Base-by-base conservation (phyloP, 2,888 invertebrate species). In the Molorchus minor region DNA sequence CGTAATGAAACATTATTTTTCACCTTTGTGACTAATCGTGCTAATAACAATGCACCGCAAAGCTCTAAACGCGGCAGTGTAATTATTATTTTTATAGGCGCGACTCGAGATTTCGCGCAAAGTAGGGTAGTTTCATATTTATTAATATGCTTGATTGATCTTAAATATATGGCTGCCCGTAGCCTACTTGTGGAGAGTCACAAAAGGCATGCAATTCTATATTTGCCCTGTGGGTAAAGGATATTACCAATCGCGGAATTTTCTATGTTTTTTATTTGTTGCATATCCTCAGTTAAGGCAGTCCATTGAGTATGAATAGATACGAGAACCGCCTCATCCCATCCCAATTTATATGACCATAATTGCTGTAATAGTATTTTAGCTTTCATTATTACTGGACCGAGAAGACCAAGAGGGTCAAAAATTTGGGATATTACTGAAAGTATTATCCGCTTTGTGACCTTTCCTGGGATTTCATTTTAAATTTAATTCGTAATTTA, bases 321-420 rank as follows among this genome's bases (percentile, higher is more conserved):
- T 3, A 25, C 21, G 13, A 13, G 43, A 3, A 43, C n/a, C 0
- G 21, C 10, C 0, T 43, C 43, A 8, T 43, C 43, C 43, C 43
- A 43, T 12, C 25, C 25, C 3, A 43, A 13, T 3, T 21, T 43
- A 8, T 13, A 12, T 7, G 43, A 21, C 43, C 43, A 43, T 21
- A 43, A 21, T 12, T 43, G 43, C 25, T 43, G 43, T 4, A 43
- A 25, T 21, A 43, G 13, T 2, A 43, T n/a, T 43, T 43, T 43
- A 8, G 21, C 43, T 21, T 4, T 5, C 8, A 38, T 2, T 38
- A 38, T 16, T 7, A 21, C 15, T 43, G 43, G 43, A 3, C 21
- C 43, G 4, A 43, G 13, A 20, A 43, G 10, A 12, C 43, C 43
- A n/a, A 43, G 13, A 12, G 21, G 21, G n/a, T 43, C 20, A 2